A percentile compares a stretch with the other conserved stretches of the same genome.
Conservation (phyloP, 2,113 vertebrate species). For the Corythornis vintsioides region DNA sequence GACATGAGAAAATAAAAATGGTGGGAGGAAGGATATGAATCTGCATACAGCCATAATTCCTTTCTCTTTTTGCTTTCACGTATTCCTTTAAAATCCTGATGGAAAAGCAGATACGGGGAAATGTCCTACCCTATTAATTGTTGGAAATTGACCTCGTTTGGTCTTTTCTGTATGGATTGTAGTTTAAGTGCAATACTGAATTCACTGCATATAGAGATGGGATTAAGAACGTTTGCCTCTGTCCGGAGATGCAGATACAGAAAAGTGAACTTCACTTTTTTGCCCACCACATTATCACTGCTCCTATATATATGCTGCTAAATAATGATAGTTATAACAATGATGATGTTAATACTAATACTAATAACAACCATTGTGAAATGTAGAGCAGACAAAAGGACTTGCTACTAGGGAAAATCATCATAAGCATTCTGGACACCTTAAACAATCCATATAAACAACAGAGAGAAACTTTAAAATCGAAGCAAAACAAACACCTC, state of each 20-base stretch:
- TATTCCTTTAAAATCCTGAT: background rate
- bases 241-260: background rate
- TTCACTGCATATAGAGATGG: background rate
- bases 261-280: background rate
- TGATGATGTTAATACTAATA: background rate
- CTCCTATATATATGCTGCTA: background rate
- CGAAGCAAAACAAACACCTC: background rate
- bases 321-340: background rate
- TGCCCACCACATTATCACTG: background rate
- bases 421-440: background rate
- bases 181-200: background rate
- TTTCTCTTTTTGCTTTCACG: background rate
- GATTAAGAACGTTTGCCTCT: background rate
- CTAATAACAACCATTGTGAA: background rate
- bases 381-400: background rate
- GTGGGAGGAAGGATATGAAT: background rate
- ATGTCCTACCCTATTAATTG: background rate
- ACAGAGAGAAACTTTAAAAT: background rate
- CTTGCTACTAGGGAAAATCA: background rate
- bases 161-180: background rate
- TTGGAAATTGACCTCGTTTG: background rate
- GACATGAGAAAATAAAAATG: background rate
- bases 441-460: background rate
- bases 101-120: background rate
- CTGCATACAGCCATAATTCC: background rate